Evolutionary conservation across 2,113 vertebrate species (phyloP), one percentile per base, ranked within the genome.

Genomic region (Silurus glanis): DNA sequence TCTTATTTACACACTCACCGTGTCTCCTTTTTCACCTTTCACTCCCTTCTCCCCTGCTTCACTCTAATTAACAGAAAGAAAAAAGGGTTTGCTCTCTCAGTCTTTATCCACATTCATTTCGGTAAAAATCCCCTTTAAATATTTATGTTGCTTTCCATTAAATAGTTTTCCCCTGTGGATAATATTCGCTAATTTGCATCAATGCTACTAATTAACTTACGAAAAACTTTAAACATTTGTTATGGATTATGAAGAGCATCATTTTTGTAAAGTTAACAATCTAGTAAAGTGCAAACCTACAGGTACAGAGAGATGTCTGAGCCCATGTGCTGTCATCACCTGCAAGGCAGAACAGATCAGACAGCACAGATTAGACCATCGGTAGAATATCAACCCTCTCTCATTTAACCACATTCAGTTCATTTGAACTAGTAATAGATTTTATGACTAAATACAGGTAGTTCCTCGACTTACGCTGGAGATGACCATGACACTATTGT

Each of bases 1-100:
- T 45, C 5, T 45, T 80, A 13, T 59, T 45, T 37, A 59, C 45
- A 69, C 81, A 94, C 93, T 95, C 94, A 99, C 97, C 94, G 91
- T 90, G 61, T 97, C 95, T 90, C 97, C 97, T 84, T 96, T 97
- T 89, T 96, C 95, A 85, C 96, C 96, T 87, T 96, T 98, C 37
- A 89, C 49, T 12, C 85, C 91, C 89, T 87, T 91, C 47, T 93
- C 93, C 64, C 86, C 91, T 53, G 86, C 59, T 86, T 92, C 92
- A 76, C 92, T 93, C 95, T 95, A 53, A 85, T 84, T 23, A 90
- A 55, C 90, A 88, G 28, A 88, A 21, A 61, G n/a, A 62, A 47
- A 67, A 9, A 17, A 7, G 13, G 17, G 59, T 83, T 83, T 47
- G 21, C 74, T 3, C 74, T 3, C 61, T 74, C 2, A 64, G 49